Evolutionary conservation across 2,888 invertebrate genomes (phyloP).

Genomic region (Pristionchus mayeri): DNA sequence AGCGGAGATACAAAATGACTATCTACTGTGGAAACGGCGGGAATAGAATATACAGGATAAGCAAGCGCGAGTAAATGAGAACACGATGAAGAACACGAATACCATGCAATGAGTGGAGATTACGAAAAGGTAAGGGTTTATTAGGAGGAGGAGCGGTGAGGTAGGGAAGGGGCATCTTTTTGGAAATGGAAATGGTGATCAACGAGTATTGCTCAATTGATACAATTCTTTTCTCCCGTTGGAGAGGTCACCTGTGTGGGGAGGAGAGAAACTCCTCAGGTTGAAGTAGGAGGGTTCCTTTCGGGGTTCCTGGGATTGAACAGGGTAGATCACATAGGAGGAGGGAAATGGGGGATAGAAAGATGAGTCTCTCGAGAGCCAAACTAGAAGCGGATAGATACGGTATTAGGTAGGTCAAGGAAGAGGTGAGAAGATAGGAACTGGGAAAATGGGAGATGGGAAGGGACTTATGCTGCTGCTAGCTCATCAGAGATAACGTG

Average conservation of each 20-base stretch:
- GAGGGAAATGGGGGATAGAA: not conserved
- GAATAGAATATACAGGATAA: not conserved
- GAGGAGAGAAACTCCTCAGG: not conserved
- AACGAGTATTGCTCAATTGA: conserved; percentile 1
- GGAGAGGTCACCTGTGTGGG: not conserved
- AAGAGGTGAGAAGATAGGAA: not conserved
- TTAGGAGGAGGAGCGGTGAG: not conserved
- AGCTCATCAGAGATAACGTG: conserved; percentile 38
- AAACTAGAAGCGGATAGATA: not conserved
- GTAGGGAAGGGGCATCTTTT: not conserved
- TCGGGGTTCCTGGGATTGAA: not conserved
- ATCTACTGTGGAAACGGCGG: not conserved
- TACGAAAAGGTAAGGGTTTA: not conserved
- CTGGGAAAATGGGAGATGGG: too few relatives aligned
- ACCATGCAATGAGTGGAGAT: not conserved
- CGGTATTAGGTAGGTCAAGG: too few relatives aligned
- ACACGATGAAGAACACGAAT: not conserved
- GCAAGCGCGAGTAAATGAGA: not conserved
- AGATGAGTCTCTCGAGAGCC: not conserved
- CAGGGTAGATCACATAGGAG: conserved; percentile 13
- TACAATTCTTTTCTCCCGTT: not conserved
- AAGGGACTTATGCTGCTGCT: not conserved
- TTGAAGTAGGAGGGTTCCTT: not conserved
- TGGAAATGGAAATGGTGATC: not conserved
- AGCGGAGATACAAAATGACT: not conserved